Base-by-base conservation (phyloP, 2,888 invertebrate genomes). In the Rutpela maculata region DNA sequence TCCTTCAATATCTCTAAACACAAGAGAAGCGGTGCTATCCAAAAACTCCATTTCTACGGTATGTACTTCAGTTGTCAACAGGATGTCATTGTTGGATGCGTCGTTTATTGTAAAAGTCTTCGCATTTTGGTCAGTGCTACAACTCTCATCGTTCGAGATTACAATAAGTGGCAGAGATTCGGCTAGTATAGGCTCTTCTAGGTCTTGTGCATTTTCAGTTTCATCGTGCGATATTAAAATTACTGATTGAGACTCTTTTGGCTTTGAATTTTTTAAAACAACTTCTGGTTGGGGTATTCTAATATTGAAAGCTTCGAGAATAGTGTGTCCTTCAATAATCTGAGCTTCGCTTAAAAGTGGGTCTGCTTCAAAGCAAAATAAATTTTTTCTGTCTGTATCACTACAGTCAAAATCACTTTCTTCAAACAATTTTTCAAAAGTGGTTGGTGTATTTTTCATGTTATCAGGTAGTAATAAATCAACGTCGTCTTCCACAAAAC, bases 301-400 rank as follows among this genome's bases (percentile, higher is more conserved):
- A 43, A 70, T 69, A 31, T 75, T 65, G 31, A 75, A 65, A n/a
- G 35, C 69, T 12, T 75, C 70, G 11, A 70, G 50, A 12, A 75
- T 43, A 26, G 69, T 43, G 12, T 31, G 56, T 15, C 65, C 63
- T 50, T 75, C 75, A 50, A 70, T 63, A 11, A 70, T 18, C 56
- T 75, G 75, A 0, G 57, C 75, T 59, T 75, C 75, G 43, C 75
- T 75, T 55, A 75, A 63, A 35, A 70, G 70, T 12, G 75, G 75
- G 56, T 75, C 75, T 19, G 65, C 63, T 18, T 65, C 70, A 38
- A 65, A 62, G 3, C 31, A 69, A 17, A 67, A 43, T 18, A 38
- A 19, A 17, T 50, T 60, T n/a, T 43, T 22, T 50, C 19, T 22
- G 12, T 31, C 60, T 4, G 60, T 22, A 5, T 22, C 35, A 15